Evolutionary conservation across 2,113 vertebrate genomes (phyloP).

Genomic region (Montifringilla adamsi): DNA sequence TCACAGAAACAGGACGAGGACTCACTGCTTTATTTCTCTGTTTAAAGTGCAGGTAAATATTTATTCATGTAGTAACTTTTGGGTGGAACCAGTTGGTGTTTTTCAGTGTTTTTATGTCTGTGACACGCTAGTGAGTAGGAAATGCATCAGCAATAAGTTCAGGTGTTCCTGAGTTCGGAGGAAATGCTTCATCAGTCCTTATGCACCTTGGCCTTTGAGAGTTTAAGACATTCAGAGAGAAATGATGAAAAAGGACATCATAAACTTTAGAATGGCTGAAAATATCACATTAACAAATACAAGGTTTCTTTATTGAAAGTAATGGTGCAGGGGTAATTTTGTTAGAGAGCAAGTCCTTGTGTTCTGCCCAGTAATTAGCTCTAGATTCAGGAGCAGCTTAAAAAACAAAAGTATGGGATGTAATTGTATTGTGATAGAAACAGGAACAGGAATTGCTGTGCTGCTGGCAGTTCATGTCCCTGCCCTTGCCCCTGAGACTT

Average conservation of each 20-base stretch:
- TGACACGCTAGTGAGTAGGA: background rate
- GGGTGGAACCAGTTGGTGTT: background rate
- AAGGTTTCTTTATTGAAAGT: background rate
- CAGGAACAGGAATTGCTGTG: background rate
- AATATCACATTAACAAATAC: background rate
- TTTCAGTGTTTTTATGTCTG: background rate
- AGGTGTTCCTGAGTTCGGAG: background rate
- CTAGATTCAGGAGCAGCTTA: background rate
- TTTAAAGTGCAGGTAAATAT: background rate
- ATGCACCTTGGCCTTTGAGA: background rate
- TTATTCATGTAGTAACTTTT: background rate
- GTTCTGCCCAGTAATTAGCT: background rate
- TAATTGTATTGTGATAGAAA: background rate
- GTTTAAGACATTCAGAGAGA: background rate
- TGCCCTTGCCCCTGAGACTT: fast-evolving
- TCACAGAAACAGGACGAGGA: background rate
- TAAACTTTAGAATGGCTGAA: background rate
- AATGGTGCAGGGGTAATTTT: background rate
- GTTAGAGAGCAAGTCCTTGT: background rate
- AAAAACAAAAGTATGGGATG: background rate
- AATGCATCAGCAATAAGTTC: background rate
- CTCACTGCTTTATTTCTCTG: background rate
- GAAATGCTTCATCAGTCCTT: background rate
- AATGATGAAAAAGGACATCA: background rate
- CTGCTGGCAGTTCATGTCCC: background rate